Evolutionary conservation across 1,140 invertebrate species (phyloP).

Genomic region (Odontomachus brunneus): DNA sequence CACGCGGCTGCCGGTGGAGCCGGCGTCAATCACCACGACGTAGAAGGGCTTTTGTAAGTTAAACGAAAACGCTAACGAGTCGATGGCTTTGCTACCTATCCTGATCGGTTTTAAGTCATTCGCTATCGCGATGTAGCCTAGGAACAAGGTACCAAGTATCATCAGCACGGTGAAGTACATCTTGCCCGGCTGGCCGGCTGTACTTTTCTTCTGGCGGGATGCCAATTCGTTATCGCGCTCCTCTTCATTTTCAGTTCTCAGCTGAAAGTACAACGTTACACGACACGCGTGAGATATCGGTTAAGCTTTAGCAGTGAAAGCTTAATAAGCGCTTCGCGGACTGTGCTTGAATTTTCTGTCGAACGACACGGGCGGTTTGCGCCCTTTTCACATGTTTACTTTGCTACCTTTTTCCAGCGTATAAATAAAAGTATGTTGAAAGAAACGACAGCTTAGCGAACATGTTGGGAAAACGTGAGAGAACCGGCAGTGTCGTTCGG

Average conservation of each 20-base stretch:
- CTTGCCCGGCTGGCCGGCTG: slow-evolving; percentile 48
- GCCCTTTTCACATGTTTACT: no score
- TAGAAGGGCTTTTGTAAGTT: slow-evolving; percentile 89
- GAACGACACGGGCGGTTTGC: no score
- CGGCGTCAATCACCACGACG: slow-evolving; percentile 98
- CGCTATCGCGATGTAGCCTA: slow-evolving; percentile 80
- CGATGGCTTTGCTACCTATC: slow-evolving; percentile 79
- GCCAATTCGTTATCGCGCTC: slow-evolving; percentile 53
- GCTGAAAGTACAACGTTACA: slow-evolving; percentile 66
- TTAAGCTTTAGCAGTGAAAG: no score
- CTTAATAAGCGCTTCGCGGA: no score
- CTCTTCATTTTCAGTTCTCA: slow-evolving; percentile 70
- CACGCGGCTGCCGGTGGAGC: slow-evolving; percentile 96
- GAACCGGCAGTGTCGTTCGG: no score
- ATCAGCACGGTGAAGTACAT: slow-evolving; percentile 71
- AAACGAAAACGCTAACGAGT: slow-evolving; percentile 80
- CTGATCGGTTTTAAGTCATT: slow-evolving; percentile 79
- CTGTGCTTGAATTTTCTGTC: no score
- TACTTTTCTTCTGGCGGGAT: slow-evolving; percentile 70
- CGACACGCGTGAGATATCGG: not conserved
- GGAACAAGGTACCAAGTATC: slow-evolving; percentile 72
- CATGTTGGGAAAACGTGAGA: no score
- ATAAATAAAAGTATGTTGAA: no score
- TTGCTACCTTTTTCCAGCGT: no score
- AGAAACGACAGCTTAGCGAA: no score